Evolutionary conservation across 1,140 invertebrate species (phyloP).

Genomic region (silkworm (Bombyx mori)): DNA sequence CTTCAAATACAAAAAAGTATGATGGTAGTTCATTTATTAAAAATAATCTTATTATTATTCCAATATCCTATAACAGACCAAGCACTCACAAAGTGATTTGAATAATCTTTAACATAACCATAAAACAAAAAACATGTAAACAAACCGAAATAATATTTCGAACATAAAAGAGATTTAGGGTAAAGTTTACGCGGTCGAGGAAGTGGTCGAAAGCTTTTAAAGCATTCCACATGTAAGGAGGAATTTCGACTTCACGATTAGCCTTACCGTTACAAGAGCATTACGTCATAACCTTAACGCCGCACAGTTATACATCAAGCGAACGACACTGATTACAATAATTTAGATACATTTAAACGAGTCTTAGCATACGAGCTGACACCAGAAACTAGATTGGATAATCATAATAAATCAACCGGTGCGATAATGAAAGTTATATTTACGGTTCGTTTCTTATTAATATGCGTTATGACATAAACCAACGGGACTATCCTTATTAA

Average conservation of each 20-base stretch:
- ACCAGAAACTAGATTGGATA: conserved; percentile 17
- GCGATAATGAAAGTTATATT: too few relatives aligned
- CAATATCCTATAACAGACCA: neutral
- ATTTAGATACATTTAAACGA: conserved; percentile 19
- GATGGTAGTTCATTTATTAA: too few relatives aligned
- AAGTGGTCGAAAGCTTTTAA: conserved; percentile 25
- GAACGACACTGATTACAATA: conserved; percentile 24
- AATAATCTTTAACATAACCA: too few relatives aligned
- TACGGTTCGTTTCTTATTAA: too few relatives aligned
- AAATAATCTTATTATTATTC: neutral
- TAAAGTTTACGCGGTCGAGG: too few relatives aligned
- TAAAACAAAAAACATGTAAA: too few relatives aligned
- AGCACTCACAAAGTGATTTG: too few relatives aligned
- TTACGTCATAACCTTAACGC: neutral
- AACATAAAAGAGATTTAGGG: too few relatives aligned
- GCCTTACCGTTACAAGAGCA: conserved; percentile 3
- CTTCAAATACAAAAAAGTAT: too few relatives aligned
- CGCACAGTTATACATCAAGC: neutral
- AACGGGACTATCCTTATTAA: too few relatives aligned
- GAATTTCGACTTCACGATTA: neutral
- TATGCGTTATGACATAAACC: too few relatives aligned
- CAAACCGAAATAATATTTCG: too few relatives aligned
- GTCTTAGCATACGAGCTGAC: conserved; percentile 8
- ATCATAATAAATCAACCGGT: conserved; percentile 8
- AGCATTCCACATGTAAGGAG: conserved; percentile 37